Evolutionary conservation across 2,113 vertebrate genomes (phyloP), one percentile per base, ranked within the genome.

Genomic region (Thunnus thynnus): DNA sequence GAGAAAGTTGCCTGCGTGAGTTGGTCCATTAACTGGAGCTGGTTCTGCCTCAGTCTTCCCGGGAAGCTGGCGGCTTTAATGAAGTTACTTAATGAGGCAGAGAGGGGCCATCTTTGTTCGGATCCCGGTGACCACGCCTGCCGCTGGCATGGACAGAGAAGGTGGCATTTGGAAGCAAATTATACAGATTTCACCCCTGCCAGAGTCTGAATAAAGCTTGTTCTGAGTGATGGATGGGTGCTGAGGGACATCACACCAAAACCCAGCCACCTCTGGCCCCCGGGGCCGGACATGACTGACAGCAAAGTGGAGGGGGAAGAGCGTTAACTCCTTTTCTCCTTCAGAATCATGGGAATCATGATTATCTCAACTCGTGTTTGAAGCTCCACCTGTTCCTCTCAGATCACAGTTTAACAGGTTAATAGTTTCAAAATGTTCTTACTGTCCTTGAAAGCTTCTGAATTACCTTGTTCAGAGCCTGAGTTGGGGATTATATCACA

Each of bases 151-250:
- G 79, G 78, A 91, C 68, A 86, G 78, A 93, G 54, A 73, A 83
- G 73, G 72, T 75, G 82, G 87, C 88, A 92, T 92, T 93, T 85
- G 84, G 80, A 78, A 85, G 85, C 91, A 94, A 94, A 95, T 95
- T 93, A 95, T 92, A 88, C 82, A 86, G 87, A 95, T 96, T 96
- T 95, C 91, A 94, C 94, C 94, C 94, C 82, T 95, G 95, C 93
- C 93, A 94, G 71, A 82, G 44, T 65, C 72, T 93, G 90, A 91
- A 94, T 94, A 87, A 91, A 90, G 89, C 86, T 82, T 63, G 83
- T 88, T 89, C 76, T 89, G 83, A 87, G 86, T 95, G 94, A 95
- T 94, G 92, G 92, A 95, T 95, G 86, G 89, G 83, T 73, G 73
- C 62, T 54, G 88, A 90, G 88, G 88, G 78, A 89, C 75, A 83